These are phyloP conservation scores for Drosophila siamana DNA, from an alignment of 2,888 invertebrate genomes.

Conservation along the genomic window DNA sequence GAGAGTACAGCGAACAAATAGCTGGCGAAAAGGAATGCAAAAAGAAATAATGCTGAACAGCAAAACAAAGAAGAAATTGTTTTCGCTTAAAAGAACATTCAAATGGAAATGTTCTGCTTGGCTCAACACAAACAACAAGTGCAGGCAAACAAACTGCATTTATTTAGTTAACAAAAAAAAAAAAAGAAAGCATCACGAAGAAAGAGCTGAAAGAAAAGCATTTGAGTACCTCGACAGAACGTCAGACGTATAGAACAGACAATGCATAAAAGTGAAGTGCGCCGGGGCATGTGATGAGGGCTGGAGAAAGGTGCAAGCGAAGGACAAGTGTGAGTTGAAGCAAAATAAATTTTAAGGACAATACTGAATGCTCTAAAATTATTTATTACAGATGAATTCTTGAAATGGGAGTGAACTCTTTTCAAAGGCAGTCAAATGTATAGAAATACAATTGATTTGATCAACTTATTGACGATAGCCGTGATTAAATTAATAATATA, in stretches of 20 bases:
- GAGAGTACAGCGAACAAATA: no score
- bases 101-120: slow-evolving; percentile 82
- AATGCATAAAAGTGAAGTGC: slow-evolving; percentile 81
- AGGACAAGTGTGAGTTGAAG: slow-evolving; percentile 39
- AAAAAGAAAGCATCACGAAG: slow-evolving; percentile 35
- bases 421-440: no score
- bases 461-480: no score
- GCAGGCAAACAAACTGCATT: slow-evolving; percentile 79
- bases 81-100: slow-evolving; percentile 82
- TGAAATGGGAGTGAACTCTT: no score
- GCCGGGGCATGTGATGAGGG: slow-evolving; percentile 36
- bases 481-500: no score
- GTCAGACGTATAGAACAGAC: slow-evolving; percentile 64
- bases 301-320: slow-evolving; percentile 28
- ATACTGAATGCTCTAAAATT: slow-evolving; percentile 3
- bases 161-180: slow-evolving; percentile 70
- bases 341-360: neutral
- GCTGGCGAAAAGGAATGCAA: slow-evolving; percentile 50
- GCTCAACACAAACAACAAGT: slow-evolving; percentile 79
- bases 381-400: no score
- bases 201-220: slow-evolving; percentile 61
- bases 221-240: slow-evolving; percentile 71
- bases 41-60: slow-evolving; percentile 53
- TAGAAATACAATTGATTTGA: no score
- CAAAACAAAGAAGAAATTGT: slow-evolving; percentile 82